A percentile compares a stretch with the other conserved stretches of the same genome.
These are phyloP conservation scores for Cathartes aura DNA, from an alignment of 2,113 vertebrate genomes.

Conservation along the genomic window DNA sequence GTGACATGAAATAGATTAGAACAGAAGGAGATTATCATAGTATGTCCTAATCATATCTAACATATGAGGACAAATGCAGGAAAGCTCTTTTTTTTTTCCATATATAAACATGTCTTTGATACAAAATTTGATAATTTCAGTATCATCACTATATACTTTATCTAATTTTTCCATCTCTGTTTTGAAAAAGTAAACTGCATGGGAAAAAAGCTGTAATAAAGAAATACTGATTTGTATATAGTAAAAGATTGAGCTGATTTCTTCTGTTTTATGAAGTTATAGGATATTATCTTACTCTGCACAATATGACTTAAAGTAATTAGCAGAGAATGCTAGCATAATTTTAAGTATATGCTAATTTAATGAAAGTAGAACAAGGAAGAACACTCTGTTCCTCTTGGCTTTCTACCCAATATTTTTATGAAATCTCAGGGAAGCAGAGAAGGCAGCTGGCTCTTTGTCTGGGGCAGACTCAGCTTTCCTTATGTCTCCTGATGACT, in stretches of 20 bases:
- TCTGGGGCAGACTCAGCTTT: not conserved
- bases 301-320: not conserved
- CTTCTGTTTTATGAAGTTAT: not conserved
- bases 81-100: accelerated
- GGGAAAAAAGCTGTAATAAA: accelerated
- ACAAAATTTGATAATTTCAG: not conserved
- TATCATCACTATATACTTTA: not conserved
- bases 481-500: not conserved
- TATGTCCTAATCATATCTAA: not conserved
- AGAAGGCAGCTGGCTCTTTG: not conserved
- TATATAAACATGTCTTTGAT: accelerated
- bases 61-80: not conserved
- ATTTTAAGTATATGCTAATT: not conserved
- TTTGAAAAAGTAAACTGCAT: not conserved
- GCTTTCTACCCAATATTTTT: not conserved
- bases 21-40: accelerated
- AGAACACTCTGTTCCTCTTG: not conserved
- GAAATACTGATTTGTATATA: not conserved
- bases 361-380: not conserved
- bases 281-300: not conserved
- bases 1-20: accelerated
- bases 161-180: not conserved
- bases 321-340: not conserved
- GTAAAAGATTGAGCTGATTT: not conserved
- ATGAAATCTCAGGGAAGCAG: not conserved